Evolutionary conservation across 2,888 invertebrate genomes (phyloP).

Genomic region (Temnothorax ravouxi): DNA sequence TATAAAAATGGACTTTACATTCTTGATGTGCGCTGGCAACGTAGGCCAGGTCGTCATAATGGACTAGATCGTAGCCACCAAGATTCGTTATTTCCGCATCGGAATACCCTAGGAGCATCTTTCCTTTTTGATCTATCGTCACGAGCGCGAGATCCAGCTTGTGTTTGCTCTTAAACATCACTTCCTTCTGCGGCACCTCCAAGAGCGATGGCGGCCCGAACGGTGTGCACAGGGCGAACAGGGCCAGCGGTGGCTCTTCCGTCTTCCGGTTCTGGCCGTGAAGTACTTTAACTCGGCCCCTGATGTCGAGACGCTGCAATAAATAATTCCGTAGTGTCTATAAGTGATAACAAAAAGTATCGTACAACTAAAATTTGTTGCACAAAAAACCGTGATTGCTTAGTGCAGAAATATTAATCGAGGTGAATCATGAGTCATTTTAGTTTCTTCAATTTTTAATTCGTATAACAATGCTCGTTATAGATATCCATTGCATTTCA

Average conservation of each 20-base stretch:
- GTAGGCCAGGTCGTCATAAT: slow-evolving; percentile 98
- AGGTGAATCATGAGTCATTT: background rate
- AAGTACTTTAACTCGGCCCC: slow-evolving; percentile 97
- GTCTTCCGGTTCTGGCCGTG: slow-evolving; percentile 98
- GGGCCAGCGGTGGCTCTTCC: slow-evolving; percentile 96
- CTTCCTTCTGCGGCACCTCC: slow-evolving; percentile 99
- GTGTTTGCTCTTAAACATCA: slow-evolving; percentile 99
- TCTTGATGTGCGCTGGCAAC: slow-evolving; percentile 99
- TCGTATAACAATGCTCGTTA: background rate
- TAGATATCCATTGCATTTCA: background rate
- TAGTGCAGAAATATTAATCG: background rate
- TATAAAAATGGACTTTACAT: slow-evolving; percentile 91
- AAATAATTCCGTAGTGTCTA: slow-evolving; percentile 39
- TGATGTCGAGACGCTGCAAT: slow-evolving; percentile 97
- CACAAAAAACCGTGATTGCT: background rate
- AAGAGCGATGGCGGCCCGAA: slow-evolving; percentile 99
- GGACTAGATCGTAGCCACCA: slow-evolving; percentile 99
- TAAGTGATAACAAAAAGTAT: background rate
- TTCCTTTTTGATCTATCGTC: slow-evolving; percentile 99
- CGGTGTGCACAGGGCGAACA: slow-evolving; percentile 99
- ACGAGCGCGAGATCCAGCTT: slow-evolving; percentile 98
- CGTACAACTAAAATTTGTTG: background rate
- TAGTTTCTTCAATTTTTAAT: background rate
- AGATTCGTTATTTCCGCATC: slow-evolving; percentile 96
- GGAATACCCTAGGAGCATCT: slow-evolving; percentile 97